A percentile compares a stretch with the other conserved stretches of the same genome.
phyloP scores from a whole-genome alignment of 2,113 vertebrate species.

The Etia nguti region DNA sequence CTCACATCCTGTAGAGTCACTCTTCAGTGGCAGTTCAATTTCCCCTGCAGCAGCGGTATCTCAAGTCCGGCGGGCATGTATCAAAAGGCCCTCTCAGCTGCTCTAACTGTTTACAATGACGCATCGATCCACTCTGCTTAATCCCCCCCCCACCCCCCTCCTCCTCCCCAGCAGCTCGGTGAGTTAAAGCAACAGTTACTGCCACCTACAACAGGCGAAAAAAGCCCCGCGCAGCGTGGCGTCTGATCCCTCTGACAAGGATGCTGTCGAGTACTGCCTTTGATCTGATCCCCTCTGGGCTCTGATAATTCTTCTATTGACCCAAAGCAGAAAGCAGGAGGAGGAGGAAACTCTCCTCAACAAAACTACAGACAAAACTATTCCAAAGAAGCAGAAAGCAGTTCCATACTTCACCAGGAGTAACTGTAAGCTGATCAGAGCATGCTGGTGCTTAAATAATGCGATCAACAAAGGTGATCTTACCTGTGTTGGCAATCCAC shows the following conservation, averaged over 20 bases:
- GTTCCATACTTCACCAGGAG: neutral
- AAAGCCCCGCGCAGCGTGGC: neutral
- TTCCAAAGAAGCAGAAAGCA: neutral
- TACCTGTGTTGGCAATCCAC: constrained; percentile 65
- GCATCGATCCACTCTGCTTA: constrained; percentile 49
- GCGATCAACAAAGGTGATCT: neutral
- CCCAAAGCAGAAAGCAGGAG: neutral
- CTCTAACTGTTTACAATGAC: constrained; percentile 47
- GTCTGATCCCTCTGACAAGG: neutral
- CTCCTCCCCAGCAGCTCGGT: neutral
- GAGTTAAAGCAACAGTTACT: constrained; percentile 55
- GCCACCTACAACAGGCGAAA: neutral
- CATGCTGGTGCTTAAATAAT: neutral
- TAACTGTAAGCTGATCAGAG: neutral
- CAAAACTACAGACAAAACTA: neutral
- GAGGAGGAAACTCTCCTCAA: neutral
- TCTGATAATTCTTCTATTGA: constrained; percentile 25
- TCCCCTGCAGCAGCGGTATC: neutral
- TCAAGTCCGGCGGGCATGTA: constrained; percentile 15
- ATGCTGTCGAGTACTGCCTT: neutral
- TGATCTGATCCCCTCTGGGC: constrained; percentile 11
- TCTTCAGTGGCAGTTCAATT: constrained; percentile 29
- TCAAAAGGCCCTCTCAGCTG: constrained; percentile 27
- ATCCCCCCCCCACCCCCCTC: neutral
- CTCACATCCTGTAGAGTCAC: constrained; percentile 14